Percentiles rank a stretch among this genome's conserved stretches.
Conservation (phyloP, 1,140 invertebrate genomes). For the Lasioglossum albipes region DNA sequence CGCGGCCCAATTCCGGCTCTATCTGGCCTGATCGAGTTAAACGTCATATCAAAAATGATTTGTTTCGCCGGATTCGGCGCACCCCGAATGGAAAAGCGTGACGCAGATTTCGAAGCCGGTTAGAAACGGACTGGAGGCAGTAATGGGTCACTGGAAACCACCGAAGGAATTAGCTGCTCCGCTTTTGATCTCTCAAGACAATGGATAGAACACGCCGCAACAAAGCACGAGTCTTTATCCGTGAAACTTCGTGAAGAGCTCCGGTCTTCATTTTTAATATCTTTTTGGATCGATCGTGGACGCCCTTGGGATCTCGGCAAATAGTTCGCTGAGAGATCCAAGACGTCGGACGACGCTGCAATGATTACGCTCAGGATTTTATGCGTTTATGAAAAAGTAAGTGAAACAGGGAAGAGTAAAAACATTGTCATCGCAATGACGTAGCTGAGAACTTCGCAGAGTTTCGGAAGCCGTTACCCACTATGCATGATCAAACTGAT, state of each 20-base stretch:
- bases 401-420: too few relatives aligned
- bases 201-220: too few relatives aligned
- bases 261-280: too few relatives aligned
- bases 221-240: too few relatives aligned
- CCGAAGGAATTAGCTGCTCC: background rate
- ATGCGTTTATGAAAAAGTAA: too few relatives aligned
- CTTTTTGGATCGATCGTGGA: background rate
- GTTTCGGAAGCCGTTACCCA: background rate
- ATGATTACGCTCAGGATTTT: too few relatives aligned
- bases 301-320: background rate
- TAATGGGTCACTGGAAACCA: background rate
- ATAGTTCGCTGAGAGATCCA: background rate
- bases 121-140: background rate
- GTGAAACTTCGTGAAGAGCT: too few relatives aligned
- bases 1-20: conserved; percentile 16
- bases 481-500: background rate
- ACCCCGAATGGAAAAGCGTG: background rate
- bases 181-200: too few relatives aligned
- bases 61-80: background rate
- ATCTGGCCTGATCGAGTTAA: conserved; percentile 14
- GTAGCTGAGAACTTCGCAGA: background rate
- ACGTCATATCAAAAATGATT: conserved; percentile 22
- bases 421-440: too few relatives aligned
- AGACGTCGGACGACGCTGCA: background rate
- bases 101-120: background rate